Base-by-base conservation (phyloP, 1,140 invertebrate species). In the Oryctes rhinoceros region DNA sequence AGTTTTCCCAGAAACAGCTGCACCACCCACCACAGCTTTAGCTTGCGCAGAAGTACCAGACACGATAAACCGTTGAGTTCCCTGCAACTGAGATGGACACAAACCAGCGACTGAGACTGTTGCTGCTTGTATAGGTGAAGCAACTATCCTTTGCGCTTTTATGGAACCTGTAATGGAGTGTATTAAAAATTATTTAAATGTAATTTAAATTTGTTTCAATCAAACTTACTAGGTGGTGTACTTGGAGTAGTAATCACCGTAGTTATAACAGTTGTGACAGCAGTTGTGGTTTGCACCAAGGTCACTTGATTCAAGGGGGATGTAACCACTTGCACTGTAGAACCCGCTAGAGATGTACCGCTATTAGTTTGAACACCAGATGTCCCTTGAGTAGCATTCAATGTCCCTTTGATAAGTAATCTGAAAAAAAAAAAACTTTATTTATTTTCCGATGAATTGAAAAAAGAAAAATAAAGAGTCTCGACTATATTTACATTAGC, bases 31-130 rank as follows among this genome's bases (percentile, higher is more conserved):
- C 7, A 89, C 87, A 10, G 85, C 81, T 84, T 87, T 87, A 11
- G 83, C 81, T 76, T 83, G 82, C 3, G 84, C 86, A 1, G 87
- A 86, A 65, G 88, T 88, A n/a, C 83, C 87, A 24, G 86, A 87
- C 0, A 89, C 88, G 81, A 90, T 89, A 35, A 88, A 82, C 47
- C 90, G 87, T 39, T 90, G 85, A 49, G 90, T 88, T 0, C 89
- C 86, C 9, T 86, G 87, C 20, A 91, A 85, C 79, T 90, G 88
- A 0, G 88, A 86, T 5, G 87, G 84, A 59, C 85, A 87, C 0
- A 90, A 85, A 81, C 85, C 86, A 44, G 89, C 87, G 9, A 87
- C 86, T 1, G 88, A 88, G 0, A 90, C 89, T 62, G 90, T 89
- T 0, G 89, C 87, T 24, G 86, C 87, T 67, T 88, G 88, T 11